Evolutionary conservation across 2,888 invertebrate species (phyloP).

Genomic region (Baccha elongata): DNA sequence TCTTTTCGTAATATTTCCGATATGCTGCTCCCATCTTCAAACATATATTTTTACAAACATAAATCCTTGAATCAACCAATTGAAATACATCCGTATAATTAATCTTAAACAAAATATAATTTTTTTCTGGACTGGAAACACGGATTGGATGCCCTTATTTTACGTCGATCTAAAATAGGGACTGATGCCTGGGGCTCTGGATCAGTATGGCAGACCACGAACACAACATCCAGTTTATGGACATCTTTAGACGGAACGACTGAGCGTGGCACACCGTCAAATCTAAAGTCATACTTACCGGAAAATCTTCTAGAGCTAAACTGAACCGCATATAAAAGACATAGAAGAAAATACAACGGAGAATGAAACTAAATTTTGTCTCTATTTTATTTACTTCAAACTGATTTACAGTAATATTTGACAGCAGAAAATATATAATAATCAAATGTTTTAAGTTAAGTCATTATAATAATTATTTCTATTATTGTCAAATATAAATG

Average conservation of each 20-base stretch:
- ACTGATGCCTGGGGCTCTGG: conserved; percentile 85
- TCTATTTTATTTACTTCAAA: conserved; percentile 39
- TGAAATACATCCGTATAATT: neutral
- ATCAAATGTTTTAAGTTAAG: neutral
- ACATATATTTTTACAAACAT: conserved; percentile 35
- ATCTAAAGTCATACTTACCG: conserved; percentile 93
- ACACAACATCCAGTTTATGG: conserved; percentile 85
- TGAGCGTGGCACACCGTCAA: conserved; percentile 92
- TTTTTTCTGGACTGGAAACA: neutral
- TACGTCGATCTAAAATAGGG: conserved; percentile 60
- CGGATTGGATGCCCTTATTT: neutral
- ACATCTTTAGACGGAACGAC: conserved; percentile 86
- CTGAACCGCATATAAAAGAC: conserved; percentile 82
- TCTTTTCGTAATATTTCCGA: conserved; percentile 58
- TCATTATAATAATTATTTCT: neutral
- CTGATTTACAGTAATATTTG: conserved; percentile 53
- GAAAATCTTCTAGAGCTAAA: conserved; percentile 94
- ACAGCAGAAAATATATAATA: conserved; percentile 37
- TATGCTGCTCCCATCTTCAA: conserved; percentile 56
- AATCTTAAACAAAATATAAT: neutral
- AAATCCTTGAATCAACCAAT: conserved; percentile 3
- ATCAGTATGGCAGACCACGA: conserved; percentile 82
- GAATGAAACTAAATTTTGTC: conserved; percentile 33
- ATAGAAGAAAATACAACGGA: conserved; percentile 48
- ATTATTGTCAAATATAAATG: neutral